Evolutionary conservation across 2,888 invertebrate genomes (phyloP).

Genomic region (Spodoptera littoralis): DNA sequence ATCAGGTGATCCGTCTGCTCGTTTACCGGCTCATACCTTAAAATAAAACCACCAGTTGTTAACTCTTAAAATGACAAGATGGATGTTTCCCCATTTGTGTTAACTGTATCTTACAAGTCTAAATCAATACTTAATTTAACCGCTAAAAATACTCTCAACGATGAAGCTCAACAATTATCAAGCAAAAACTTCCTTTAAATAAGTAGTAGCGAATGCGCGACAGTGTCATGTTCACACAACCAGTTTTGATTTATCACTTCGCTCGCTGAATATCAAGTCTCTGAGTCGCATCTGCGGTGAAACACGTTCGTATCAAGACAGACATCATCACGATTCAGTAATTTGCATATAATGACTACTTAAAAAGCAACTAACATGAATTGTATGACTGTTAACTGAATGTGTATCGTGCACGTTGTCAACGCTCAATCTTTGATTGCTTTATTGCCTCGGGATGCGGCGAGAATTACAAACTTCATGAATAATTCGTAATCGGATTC

Average conservation of each 20-base stretch:
- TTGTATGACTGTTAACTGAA: slow-evolving; percentile 71
- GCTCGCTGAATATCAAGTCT: slow-evolving; percentile 46
- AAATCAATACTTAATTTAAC: too few species aligned
- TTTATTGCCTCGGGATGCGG: slow-evolving; percentile 64
- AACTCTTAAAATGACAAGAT: too few species aligned
- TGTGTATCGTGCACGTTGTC: slow-evolving; percentile 76
- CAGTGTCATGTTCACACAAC: slow-evolving; percentile 33
- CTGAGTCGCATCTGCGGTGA: slow-evolving; percentile 52
- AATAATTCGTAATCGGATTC: slow-evolving; percentile 48
- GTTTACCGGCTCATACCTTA: too few species aligned
- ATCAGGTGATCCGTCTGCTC: too few species aligned
- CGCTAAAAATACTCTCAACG: background rate
- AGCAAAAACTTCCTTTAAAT: background rate
- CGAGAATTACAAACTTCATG: slow-evolving; percentile 60
- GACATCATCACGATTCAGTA: slow-evolving; percentile 75
- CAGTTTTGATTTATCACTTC: slow-evolving; percentile 40
- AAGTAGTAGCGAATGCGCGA: background rate
- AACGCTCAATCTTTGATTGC: slow-evolving; percentile 76
- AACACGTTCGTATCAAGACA: slow-evolving; percentile 75
- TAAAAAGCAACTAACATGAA: slow-evolving; percentile 78
- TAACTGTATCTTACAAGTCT: too few species aligned
- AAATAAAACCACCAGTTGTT: too few species aligned
- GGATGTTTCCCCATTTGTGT: too few species aligned
- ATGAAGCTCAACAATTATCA: background rate
- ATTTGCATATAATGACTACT: slow-evolving; percentile 85